These are phyloP conservation scores for Datnioides undecimradiatus DNA, from an alignment of 2,113 vertebrate genomes.

Conservation along the genomic window DNA sequence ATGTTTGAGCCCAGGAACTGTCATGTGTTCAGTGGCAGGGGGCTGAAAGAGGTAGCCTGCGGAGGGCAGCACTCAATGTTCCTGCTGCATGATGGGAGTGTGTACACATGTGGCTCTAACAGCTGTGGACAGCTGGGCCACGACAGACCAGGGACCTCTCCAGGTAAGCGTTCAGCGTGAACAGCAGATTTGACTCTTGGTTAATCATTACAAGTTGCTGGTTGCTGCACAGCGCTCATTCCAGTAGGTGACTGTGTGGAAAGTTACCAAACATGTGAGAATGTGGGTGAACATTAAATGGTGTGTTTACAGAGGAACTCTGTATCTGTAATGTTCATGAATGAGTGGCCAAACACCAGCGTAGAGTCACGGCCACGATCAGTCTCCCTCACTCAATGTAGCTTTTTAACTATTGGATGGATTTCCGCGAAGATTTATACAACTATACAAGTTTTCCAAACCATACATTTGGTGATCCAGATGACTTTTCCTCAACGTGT, in stretches of 20 bases:
- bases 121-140: slow-evolving; percentile 95
- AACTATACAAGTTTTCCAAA: not conserved
- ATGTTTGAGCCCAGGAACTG: slow-evolving; percentile 88
- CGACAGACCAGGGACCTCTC: slow-evolving; percentile 86
- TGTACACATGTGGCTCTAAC: slow-evolving; percentile 95
- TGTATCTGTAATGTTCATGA: not conserved
- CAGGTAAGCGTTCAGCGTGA: slow-evolving; percentile 83
- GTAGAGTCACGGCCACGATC: too few species aligned
- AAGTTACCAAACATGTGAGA: slow-evolving; percentile 10
- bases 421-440: not conserved
- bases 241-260: not conserved
- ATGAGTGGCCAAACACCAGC: fast-evolving
- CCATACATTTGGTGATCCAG: not conserved
- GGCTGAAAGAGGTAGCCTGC: slow-evolving; percentile 90
- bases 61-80: slow-evolving; percentile 93
- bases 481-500: not conserved
- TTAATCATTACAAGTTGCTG: not conserved
- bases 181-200: not conserved
- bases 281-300: not conserved
- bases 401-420: not conserved
- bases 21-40: slow-evolving; percentile 86
- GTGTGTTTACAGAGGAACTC: not conserved
- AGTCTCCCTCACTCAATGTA: too few species aligned
- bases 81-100: slow-evolving; percentile 91
- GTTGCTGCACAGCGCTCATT: not conserved